Conservation (phyloP, 2,888 invertebrate genomes). For the Epirrhoe tristata region DNA sequence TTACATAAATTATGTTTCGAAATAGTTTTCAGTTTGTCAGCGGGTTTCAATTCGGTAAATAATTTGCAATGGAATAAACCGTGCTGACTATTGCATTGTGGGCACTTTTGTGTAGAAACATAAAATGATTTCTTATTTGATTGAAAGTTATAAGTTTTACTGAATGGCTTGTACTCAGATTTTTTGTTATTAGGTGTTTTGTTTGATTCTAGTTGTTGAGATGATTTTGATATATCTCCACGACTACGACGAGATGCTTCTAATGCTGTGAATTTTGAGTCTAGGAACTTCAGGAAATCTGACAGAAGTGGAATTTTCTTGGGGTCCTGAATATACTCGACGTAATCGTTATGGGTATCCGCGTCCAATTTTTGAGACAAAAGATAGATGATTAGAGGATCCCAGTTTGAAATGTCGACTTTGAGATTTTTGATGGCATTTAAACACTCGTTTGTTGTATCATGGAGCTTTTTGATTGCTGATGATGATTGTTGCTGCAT, state of each 20-base stretch:
- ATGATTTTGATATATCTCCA: not conserved
- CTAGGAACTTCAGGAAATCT: conserved; percentile 1
- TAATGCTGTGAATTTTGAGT: conserved; percentile 1
- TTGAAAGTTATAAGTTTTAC: not conserved
- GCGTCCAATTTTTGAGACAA: no score
- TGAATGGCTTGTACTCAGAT: no score
- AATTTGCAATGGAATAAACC: conserved; percentile 3
- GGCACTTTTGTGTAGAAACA: conserved; percentile 3
- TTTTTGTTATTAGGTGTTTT: no score
- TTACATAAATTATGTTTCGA: conserved; percentile 1
- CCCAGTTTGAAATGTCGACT: no score
- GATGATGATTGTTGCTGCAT: conserved; percentile 5
- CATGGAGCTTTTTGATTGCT: conserved; percentile 3
- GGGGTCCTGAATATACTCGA: not conserved
- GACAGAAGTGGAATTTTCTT: not conserved
- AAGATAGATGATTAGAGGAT: no score
- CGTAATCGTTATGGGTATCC: no score
- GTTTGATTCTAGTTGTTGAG: not conserved
- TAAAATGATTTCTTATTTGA: conserved; percentile 2
- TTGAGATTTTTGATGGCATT: conserved; percentile 1
- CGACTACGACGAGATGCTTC: conserved; percentile 7
- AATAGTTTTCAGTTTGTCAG: not conserved
- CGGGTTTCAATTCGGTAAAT: conserved; percentile 3
- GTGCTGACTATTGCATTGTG: conserved; percentile 5
- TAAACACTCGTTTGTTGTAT: conserved; percentile 2